Evolutionary conservation across 53 echinoderm and acorn worm species (phyloP), one percentile per base, ranked within the genome.

Genomic region (Holothuria leucospilota): DNA sequence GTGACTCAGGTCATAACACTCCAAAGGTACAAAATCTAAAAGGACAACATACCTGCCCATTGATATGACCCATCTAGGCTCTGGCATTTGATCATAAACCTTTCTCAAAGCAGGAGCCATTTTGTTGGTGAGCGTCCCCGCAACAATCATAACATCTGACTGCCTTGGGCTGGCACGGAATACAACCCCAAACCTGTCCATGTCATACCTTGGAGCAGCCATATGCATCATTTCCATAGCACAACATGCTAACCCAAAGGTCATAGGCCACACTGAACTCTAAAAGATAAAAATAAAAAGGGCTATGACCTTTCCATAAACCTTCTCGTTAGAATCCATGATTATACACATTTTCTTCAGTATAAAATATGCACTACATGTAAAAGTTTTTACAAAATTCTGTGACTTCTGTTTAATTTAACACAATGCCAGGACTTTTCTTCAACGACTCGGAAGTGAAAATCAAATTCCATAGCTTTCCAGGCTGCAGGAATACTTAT

Each of bases 211-310:
- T 24, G 98, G 95, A 34, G 95, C 93, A 23, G 98, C 98, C 85
- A 98, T 91, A 81, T 98, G 98, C 98, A 98, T 98, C 98, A 98
- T 98, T 86, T 98, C 98, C 51, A 98, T 95, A 13, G 98, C 98
- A 63, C 98, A 98, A 75, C 98, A 98, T 42, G 98, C 98, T 5
- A 98, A 78, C 34, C 98, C 95, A 88, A 97, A 98, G 12, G 91
- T 86, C 94, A 94, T 95, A 28, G 97, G 98, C 95, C 95, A 98
- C 68, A 98, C 39, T 23, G 98, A 98, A 90, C 93, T 98, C 98
- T 98, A 80, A 42, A 88, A 81, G 18, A 40, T 5, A 70, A 64
- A 77, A 9, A 69, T 41, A 69, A 38, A 40, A 29, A 39, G 26
- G 46, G 1, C 34, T 3, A 34, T 46, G 46, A 11, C 8, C 8